Evolutionary conservation across 2,797 vertebrate species (phyloP), one percentile per base, ranked within the genome.

Genomic region (Tenualosa thibaudeaui): DNA sequence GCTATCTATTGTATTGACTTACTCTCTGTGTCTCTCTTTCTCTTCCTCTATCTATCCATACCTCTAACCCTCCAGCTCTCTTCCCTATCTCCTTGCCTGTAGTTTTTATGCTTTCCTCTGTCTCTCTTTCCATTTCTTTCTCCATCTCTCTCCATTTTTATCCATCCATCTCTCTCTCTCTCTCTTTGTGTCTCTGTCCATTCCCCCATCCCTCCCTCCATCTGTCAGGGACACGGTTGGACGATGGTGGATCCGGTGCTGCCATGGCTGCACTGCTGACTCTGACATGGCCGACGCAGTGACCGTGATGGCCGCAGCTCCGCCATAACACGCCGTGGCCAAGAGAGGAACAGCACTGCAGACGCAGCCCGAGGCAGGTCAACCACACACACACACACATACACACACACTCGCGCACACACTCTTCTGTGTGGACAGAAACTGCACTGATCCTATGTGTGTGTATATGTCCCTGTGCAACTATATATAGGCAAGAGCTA

Each of bases 241-340:
- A 5, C 26, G 65, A 31, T 1, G 7, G 31, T 24, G 31, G 65
- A 37, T 26, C 65, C 15, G 81, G 15, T 51, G 62, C 37, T 49
- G 81, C 40, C 56, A 31, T 31, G 53, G 37, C 12, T 56, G 46
- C n/a, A 49, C 58, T 83, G 49, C 83, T 56, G 37, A 82, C 15
- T n/a, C 65, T 51, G 78, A 88, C 65, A 71, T 13, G 65, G 62
- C 87, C 75, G 85, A 83, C 86, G 65, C 86, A 22, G 86, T 87
- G 85, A 89, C 87, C 26, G 81, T 87, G 83, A 87, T 86, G 50
- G 49, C 86, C 81, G 81, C 82, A 7, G 22, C 85, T 40, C 82
- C 86, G 82, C 87, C 83, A 26, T 68, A 49, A 86, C 89, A 75
- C 46, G 49, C 3, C 26, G 12, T 62, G 22, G 5, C 46, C 26